Conservation (phyloP, 1,140 invertebrate genomes). For the Ips nitidus region DNA sequence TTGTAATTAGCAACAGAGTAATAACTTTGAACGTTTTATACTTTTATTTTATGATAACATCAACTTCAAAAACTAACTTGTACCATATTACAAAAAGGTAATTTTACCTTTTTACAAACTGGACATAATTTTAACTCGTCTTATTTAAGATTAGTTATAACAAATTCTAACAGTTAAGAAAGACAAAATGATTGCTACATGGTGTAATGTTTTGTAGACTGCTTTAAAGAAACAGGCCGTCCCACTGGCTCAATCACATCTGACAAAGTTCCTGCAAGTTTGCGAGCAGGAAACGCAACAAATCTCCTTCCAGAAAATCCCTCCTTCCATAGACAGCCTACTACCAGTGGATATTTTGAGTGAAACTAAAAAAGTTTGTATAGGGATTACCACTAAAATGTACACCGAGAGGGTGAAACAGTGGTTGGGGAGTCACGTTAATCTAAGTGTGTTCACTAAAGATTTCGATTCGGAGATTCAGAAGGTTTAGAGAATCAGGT, state of each 20-base stretch:
- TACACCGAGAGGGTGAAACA: constrained; percentile 45
- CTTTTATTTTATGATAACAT: too few species aligned
- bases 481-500: constrained; percentile 15
- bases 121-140: too few species aligned
- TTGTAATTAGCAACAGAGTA: too few species aligned
- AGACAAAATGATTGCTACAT: too few species aligned
- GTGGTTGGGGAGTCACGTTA: constrained; percentile 47
- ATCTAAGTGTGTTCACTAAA: constrained; percentile 34
- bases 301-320: constrained; percentile 34
- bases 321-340: constrained; percentile 30
- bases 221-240: constrained; percentile 21
- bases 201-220: constrained; percentile 19
- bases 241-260: constrained; percentile 25
- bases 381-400: constrained; percentile 40
- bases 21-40: too few species aligned
- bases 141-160: too few species aligned
- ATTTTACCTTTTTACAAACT: too few species aligned
- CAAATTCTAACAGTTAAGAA: background rate
- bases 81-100: too few species aligned
- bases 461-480: constrained; percentile 37
- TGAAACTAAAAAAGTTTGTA: constrained; percentile 41
- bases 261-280: constrained; percentile 9
- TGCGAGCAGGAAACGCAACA: constrained; percentile 18
- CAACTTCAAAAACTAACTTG: too few species aligned
- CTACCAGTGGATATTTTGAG: constrained; percentile 40